Evolutionary conservation across 2,797 vertebrate species (phyloP), one percentile per base, ranked within the genome.

Genomic region (Microctenopoma stevenorrisi): DNA sequence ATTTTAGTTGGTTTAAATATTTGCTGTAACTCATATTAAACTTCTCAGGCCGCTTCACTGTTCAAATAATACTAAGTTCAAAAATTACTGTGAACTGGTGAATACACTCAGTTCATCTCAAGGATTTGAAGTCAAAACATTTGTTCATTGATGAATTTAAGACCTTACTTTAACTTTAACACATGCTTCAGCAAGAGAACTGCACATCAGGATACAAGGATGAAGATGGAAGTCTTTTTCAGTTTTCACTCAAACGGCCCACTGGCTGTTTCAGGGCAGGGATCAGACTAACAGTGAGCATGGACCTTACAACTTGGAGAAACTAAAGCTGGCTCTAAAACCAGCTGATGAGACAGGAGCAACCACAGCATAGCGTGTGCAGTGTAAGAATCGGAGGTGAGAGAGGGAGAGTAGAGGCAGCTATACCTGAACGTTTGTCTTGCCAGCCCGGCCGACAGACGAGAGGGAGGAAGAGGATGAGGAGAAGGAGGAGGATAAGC

Each of bases 401-500:
- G 86, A 91, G 89, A 82, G 86, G 86, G 85, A 90, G 86, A 91
- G 88, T 72, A 87, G 86, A 86, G 89, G 89, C 88, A 89, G 90
- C 86, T 93, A 87, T 95, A 95, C 94, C 94, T 95, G 94, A 88
- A 89, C 84, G 89, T 94, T 92, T 86, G 94, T 94, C 94, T 95
- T 93, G 93, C 75, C 93, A 91, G 91, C 91, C 92, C 91, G 84
- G 91, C 87, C 85, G 87, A 93, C 87, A 93, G 85, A 89, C 72
- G 78, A 88, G 82, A 86, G 78, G 84, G 68, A 72, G 81, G 74
- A 22, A 68, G 77, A 75, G 72, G 37, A 70, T 25, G 78, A 80
- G 72, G 78, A 72, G 49, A 52, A 70, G 28, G 61, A 76, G 48
- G 72, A 68, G 40, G 74, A 66, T 8, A 64, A 72, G 52, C 63